These are phyloP conservation scores for Dynastes tityus DNA, from an alignment of 2,888 invertebrate species.

Conservation along the genomic window DNA sequence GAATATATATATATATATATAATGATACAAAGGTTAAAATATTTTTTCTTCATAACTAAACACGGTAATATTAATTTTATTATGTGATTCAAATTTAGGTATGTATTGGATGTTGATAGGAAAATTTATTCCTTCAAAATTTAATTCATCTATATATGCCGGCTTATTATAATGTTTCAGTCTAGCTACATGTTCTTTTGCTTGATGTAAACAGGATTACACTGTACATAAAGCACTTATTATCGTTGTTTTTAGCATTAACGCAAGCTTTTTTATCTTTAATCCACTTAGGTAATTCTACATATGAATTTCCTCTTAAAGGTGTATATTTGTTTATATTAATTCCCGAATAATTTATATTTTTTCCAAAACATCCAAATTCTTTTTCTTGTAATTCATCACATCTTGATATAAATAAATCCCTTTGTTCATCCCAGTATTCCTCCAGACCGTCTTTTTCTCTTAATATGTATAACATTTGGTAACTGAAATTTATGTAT, in stretches of 20 bases:
- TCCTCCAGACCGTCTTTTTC: background rate
- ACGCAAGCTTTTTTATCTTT: constrained; percentile 23
- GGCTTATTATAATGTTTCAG: background rate
- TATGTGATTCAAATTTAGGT: too few relatives aligned
- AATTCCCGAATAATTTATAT: background rate
- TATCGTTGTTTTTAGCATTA: constrained; percentile 10
- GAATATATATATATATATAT: too few relatives aligned
- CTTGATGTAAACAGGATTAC: constrained; percentile 13
- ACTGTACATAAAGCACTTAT: constrained; percentile 16
- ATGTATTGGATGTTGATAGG: background rate
- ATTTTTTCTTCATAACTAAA: too few relatives aligned
- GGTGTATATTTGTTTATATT: background rate
- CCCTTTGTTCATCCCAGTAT: constrained; percentile 22
- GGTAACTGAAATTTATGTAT: too few relatives aligned
- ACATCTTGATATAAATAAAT: background rate
- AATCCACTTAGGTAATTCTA: constrained; percentile 24
- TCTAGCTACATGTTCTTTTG: constrained; percentile 5
- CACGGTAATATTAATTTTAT: too few relatives aligned
- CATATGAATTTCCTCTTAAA: constrained; percentile 25
- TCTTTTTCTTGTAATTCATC: background rate
- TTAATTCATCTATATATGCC: background rate
- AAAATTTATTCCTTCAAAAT: background rate
- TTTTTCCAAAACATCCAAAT: background rate
- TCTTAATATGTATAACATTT: background rate
- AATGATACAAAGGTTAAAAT: too few relatives aligned